Percentiles rank a stretch among this genome's conserved stretches.
phyloP scores from a whole-genome alignment of 2,797 vertebrate species.

The Gymnoscopelus braueri region DNA sequence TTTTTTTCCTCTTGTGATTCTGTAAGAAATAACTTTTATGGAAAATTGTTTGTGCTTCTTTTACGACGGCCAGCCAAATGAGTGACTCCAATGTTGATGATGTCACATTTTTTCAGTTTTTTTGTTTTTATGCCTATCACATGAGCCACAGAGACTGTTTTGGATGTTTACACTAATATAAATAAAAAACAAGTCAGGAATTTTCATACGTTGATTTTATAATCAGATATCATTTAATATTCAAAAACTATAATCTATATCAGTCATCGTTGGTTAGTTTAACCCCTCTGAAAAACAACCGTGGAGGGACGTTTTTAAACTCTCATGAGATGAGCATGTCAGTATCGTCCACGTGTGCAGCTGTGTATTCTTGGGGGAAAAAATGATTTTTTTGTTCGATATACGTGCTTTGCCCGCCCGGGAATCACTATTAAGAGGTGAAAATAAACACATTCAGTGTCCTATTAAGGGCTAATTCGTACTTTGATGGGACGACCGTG shows the following conservation, averaged over 20 bases:
- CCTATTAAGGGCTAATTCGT: too few species aligned
- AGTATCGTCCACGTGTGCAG: slow-evolving; percentile 83
- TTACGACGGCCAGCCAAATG: slow-evolving; percentile 46
- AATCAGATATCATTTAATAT: slow-evolving; percentile 71
- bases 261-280: slow-evolving; percentile 60
- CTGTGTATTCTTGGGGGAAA: slow-evolving; percentile 76
- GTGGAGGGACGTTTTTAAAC: slow-evolving; percentile 59
- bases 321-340: slow-evolving; percentile 83
- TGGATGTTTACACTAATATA: slow-evolving; percentile 79
- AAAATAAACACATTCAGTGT: slow-evolving; percentile 56
- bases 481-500: too few species aligned
- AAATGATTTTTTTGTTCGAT: slow-evolving; percentile 82
- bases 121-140: slow-evolving; percentile 58
- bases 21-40: slow-evolving; percentile 59
- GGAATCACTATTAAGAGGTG: slow-evolving; percentile 49
- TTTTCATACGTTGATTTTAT: slow-evolving; percentile 80
- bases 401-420: slow-evolving; percentile 77
- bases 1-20: slow-evolving; percentile 59
- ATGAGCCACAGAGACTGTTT: slow-evolving; percentile 76
- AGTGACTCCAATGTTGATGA: slow-evolving; percentile 36
- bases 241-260: slow-evolving; percentile 67
- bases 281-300: slow-evolving; percentile 48
- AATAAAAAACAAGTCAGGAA: slow-evolving; percentile 77
- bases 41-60: slow-evolving; percentile 56
- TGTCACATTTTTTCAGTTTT: slow-evolving; percentile 32